Conservation (phyloP, 2,888 invertebrate species). For the Ennomos fuscantarius region DNA sequence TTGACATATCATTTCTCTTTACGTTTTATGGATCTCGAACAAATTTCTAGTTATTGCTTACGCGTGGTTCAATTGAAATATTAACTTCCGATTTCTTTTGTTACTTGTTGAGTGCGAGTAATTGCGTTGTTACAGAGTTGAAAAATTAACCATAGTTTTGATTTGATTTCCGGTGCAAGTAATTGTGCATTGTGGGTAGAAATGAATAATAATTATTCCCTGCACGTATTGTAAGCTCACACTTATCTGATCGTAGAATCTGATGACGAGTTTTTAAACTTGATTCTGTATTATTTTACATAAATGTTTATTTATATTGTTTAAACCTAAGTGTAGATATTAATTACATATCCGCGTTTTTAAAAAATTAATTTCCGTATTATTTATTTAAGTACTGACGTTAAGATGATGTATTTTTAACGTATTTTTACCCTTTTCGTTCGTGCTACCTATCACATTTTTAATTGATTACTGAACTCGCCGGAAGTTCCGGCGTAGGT, state of each 20-base stretch:
- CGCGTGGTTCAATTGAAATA: conserved; percentile 59
- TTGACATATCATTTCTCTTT: conserved; percentile 65
- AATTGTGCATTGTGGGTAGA: conserved; percentile 22
- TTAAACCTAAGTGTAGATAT: no score
- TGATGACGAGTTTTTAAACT: no score
- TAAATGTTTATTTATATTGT: no score
- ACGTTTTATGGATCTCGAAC: conserved; percentile 58
- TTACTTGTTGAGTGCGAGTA: conserved; percentile 23
- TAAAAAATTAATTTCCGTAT: neutral
- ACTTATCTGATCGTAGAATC: neutral
- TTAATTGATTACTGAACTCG: conserved; percentile 26
- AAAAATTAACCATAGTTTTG: conserved; percentile 2
- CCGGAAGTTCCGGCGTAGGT: conserved; percentile 26
- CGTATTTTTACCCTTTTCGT: conserved; percentile 20
- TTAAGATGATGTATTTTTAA: conserved; percentile 14
- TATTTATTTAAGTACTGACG: neutral
- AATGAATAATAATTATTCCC: conserved; percentile 8
- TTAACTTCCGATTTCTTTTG: conserved; percentile 51
- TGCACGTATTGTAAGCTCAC: conserved; percentile 5
- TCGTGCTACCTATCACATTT: conserved; percentile 21
- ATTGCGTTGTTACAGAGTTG: conserved; percentile 11
- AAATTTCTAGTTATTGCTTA: conserved; percentile 61
- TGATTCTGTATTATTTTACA: no score
- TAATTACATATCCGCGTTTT: no score
- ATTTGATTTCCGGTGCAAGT: conserved; percentile 20